A percentile compares a stretch with the other conserved stretches of the same genome.
phyloP scores from a whole-genome alignment of 2,888 invertebrate genomes.

The Opisthograptis luteolata region DNA sequence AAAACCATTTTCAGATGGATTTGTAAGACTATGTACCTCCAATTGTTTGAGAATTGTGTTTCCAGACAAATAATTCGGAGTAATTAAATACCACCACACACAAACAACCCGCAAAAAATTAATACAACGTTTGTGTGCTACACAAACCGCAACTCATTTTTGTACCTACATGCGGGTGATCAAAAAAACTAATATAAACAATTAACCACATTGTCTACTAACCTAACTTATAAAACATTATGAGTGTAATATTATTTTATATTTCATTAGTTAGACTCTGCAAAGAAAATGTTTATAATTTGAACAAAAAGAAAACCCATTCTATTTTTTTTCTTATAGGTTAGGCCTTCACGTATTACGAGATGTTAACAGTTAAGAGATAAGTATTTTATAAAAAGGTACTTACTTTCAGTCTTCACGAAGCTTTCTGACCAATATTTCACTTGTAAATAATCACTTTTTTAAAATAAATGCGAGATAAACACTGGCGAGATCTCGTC shows the following conservation, averaged over 20 bases:
- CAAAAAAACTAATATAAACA: not conserved
- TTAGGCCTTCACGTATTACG: conserved; percentile 17
- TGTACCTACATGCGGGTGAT: conserved; percentile 7
- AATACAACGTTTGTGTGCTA: conserved; percentile 3
- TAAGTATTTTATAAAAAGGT: conserved; percentile 13
- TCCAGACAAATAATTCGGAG: too few species aligned
- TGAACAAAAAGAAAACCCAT: not conserved
- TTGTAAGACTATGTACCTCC: too few species aligned
- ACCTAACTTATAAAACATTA: too few species aligned
- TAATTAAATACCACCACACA: too few species aligned
- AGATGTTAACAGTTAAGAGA: not conserved
- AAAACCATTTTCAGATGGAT: too few species aligned
- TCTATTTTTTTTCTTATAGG: conserved; percentile 26
- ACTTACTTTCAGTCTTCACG: conserved; percentile 58
- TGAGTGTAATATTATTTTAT: not conserved
- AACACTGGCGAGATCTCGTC: conserved; percentile 66
- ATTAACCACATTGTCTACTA: too few species aligned
- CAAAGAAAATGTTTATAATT: not conserved
- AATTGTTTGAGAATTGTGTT: too few species aligned
- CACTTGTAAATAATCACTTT: conserved; percentile 79
- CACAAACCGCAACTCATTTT: not conserved
- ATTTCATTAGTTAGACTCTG: not conserved
- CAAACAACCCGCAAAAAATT: not conserved
- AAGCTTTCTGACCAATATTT: conserved; percentile 50
- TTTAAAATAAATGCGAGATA: conserved; percentile 71